phyloP scores from a whole-genome alignment of 2,888 invertebrate genomes.

The Drosophila nigritarsus region DNA sequence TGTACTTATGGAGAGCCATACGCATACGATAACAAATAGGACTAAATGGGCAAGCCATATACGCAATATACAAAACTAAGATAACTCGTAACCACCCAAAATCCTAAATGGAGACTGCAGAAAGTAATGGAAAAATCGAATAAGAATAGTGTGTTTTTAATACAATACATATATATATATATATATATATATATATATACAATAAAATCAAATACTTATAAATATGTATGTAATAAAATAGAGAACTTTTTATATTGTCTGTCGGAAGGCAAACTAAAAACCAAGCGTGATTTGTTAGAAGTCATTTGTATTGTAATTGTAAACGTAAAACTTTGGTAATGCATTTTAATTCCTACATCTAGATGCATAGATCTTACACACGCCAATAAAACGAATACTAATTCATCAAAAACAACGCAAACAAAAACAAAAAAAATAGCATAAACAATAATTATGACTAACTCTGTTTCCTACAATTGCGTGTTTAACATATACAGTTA shows the following conservation, averaged over 20 bases:
- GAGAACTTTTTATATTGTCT: constrained; percentile 72
- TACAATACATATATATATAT: constrained; percentile 57
- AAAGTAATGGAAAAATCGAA: constrained; percentile 65
- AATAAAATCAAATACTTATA: constrained; percentile 44
- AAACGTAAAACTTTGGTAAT: constrained; percentile 69
- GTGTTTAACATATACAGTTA: constrained; percentile 55
- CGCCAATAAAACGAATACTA: constrained; percentile 38
- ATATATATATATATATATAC: constrained; percentile 42
- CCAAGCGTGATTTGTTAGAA: constrained; percentile 75
- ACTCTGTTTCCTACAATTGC: constrained; percentile 78
- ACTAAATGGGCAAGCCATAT: constrained; percentile 64
- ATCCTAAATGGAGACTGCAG: constrained; percentile 78
- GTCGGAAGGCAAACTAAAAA: constrained; percentile 64
- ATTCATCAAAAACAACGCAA: constrained; percentile 39
- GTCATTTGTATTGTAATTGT: constrained; percentile 69
- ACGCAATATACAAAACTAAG: constrained; percentile 73
- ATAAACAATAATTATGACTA: constrained; percentile 75
- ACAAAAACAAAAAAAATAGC: constrained; percentile 45
- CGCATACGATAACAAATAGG: constrained; percentile 39
- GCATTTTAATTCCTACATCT: constrained; percentile 73
- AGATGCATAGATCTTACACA: constrained; percentile 48
- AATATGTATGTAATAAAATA: constrained; percentile 67
- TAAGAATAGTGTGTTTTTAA: constrained; percentile 70
- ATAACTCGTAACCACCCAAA: constrained; percentile 79
- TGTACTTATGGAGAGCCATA: constrained; percentile 28